Evolutionary conservation across 2,113 vertebrate genomes (phyloP).

Genomic region (Lagopus muta): DNA sequence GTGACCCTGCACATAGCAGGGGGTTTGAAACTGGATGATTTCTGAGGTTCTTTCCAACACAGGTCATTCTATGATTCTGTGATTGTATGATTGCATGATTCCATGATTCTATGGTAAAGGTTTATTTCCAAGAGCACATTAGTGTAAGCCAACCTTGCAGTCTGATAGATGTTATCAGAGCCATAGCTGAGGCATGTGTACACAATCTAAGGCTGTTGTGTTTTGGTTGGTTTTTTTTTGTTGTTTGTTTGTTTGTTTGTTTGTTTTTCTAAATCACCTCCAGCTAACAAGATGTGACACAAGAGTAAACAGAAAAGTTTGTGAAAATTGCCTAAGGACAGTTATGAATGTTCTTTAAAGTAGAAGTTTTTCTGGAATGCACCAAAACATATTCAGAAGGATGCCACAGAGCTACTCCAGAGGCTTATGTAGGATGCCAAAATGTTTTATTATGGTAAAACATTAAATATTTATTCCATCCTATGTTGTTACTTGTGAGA

Average conservation of each 20-base stretch:
- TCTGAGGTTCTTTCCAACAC: too few relatives aligned
- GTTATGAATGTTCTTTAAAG: constrained; percentile 3
- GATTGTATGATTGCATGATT: too few relatives aligned
- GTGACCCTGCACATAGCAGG: too few relatives aligned
- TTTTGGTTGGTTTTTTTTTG: not conserved
- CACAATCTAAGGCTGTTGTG: not conserved
- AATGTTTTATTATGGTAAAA: constrained; percentile 5
- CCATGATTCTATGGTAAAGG: not conserved
- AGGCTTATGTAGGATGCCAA: not conserved
- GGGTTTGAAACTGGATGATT: too few relatives aligned
- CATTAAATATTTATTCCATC: constrained; percentile 44
- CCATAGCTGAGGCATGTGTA: not conserved
- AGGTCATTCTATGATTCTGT: too few relatives aligned
- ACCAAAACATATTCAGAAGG: not conserved
- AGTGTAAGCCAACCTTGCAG: not conserved
- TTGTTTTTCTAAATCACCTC: constrained; percentile 10
- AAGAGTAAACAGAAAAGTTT: not conserved
- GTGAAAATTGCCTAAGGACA: not conserved
- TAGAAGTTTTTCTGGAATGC: not conserved
- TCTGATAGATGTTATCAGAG: not conserved
- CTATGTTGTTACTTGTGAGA: not conserved
- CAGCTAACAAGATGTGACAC: not conserved
- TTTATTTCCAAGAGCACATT: not conserved
- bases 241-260: not conserved
- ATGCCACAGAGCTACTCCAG: not conserved